These are phyloP conservation scores for Galeopsomyia nigrocyanea DNA, from an alignment of 2,888 invertebrate genomes.

Conservation along the genomic window DNA sequence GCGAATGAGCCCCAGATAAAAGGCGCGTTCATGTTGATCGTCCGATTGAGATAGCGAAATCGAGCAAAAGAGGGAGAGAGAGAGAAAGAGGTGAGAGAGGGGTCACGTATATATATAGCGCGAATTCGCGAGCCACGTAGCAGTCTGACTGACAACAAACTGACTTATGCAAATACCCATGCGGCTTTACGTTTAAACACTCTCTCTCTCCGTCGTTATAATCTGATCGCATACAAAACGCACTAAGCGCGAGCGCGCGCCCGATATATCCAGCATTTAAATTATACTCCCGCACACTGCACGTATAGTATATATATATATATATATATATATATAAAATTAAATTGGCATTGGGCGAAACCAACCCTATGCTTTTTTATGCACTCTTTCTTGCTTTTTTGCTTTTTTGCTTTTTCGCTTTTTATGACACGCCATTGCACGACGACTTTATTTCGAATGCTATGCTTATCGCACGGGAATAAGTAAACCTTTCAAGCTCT, in stretches of 20 bases:
- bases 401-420: background rate
- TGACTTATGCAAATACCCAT: constrained; percentile 68
- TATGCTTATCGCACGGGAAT: background rate
- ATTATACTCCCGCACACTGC: background rate
- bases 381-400: constrained; percentile 1
- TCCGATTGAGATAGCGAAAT: constrained; percentile 40
- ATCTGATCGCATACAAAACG: constrained; percentile 56
- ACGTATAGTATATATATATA: too few relatives aligned
- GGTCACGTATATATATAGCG: constrained; percentile 56
- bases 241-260: background rate
- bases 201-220: constrained; percentile 53
- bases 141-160: constrained; percentile 66
- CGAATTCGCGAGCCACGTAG: constrained; percentile 58
- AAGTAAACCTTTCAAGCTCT: too few relatives aligned
- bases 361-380: constrained; percentile 4
- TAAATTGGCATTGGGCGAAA: background rate
- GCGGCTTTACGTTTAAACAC: background rate
- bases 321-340: too few relatives aligned
- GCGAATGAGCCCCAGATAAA: constrained; percentile 31
- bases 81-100: constrained; percentile 41
- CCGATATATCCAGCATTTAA: constrained; percentile 20
- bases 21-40: constrained; percentile 48
- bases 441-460: constrained; percentile 14
- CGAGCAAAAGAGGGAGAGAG: constrained; percentile 39
- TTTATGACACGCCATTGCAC: background rate